Evolutionary conservation across 1,140 invertebrate genomes (phyloP), one percentile per base, ranked within the genome.

Genomic region (Drosophila parabipectinata): DNA sequence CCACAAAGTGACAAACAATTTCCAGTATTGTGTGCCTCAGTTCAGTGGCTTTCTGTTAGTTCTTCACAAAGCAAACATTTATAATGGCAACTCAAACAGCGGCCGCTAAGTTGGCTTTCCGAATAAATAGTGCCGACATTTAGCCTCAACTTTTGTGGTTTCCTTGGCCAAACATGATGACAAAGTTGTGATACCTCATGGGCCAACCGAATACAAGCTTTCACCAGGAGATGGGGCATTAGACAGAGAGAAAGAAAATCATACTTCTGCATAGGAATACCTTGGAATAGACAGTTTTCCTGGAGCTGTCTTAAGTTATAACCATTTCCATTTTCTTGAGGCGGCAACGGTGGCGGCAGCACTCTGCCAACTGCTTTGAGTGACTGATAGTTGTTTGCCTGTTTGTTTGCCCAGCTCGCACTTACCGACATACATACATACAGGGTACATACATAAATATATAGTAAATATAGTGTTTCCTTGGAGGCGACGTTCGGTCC

Each of bases 351-450:
- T 21, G 30, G 67, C 53, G 64, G 64, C 66, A 83, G 63, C 77
- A 69, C 74, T 87, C 78, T 87, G 74, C 53, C 79, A 74, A 89
- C 83, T 89, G 76, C 80, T 83, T 88, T 83, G 87, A 88, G 83
- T 83, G 83, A 88, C 79, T 84, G 83, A 87, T 87, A 87, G 83
- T 88, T 87, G 83, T 77, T 83, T 88, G 84, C 66, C 60, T 60
- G 84, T 83, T 83, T 88, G 79, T 87, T 87, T 88, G 71, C 62
- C 66, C 58, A 45, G 62, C 62, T 62, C 62, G 63, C 63, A 67
- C 62, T 66, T 66, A 66, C n/a, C 63, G 24, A 58, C 26, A 41
- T 15, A 45, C 15, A 6, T 8, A 45, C 10, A 28, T 28, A 28
- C 26, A 7, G 4, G 26, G 26, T 28, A 28, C 26, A 18, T 21